These are phyloP conservation scores for Triops longicaudatus DNA, from an alignment of 1,140 invertebrate genomes.

Conservation along the genomic window DNA sequence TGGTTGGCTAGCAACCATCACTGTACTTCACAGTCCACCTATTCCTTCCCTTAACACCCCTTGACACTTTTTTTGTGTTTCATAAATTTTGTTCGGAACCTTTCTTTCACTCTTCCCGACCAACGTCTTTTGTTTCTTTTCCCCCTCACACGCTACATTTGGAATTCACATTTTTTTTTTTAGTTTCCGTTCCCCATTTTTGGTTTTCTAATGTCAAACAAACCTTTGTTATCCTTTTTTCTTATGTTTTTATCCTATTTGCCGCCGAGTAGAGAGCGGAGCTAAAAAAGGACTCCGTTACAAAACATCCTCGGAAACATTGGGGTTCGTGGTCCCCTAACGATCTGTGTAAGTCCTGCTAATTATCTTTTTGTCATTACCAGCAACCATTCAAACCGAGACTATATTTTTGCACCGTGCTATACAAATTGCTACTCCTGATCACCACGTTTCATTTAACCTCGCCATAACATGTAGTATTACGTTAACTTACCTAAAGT, in stretches of 20 bases:
- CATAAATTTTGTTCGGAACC: not conserved
- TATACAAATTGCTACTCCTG: conserved; percentile 1
- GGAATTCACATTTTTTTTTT: not conserved
- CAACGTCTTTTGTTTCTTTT: not conserved
- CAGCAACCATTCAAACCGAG: not conserved
- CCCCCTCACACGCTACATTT: not conserved
- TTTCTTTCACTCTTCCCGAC: not conserved
- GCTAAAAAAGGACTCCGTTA: conserved; percentile 9
- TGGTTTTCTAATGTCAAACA: conserved; percentile 2
- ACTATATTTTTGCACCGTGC: not conserved
- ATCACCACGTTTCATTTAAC: not conserved
- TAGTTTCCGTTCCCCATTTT: not conserved
- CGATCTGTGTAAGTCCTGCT: conserved; percentile 14
- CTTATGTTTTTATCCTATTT: not conserved
- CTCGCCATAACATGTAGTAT: not conserved
- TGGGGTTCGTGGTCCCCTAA: conserved; percentile 10
- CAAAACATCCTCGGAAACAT: conserved; percentile 10
- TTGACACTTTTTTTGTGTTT: not conserved
- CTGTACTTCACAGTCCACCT: conserved; percentile 2
- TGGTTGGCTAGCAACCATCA: conserved; percentile 4
- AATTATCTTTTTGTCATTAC: not conserved
- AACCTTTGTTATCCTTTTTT: conserved; percentile 9
- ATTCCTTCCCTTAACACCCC: not conserved
- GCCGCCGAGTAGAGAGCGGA: conserved; percentile 9
- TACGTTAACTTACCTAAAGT: not conserved